phyloP scores from a whole-genome alignment of 2,888 invertebrate species.

The Stramonita haemastoma region DNA sequence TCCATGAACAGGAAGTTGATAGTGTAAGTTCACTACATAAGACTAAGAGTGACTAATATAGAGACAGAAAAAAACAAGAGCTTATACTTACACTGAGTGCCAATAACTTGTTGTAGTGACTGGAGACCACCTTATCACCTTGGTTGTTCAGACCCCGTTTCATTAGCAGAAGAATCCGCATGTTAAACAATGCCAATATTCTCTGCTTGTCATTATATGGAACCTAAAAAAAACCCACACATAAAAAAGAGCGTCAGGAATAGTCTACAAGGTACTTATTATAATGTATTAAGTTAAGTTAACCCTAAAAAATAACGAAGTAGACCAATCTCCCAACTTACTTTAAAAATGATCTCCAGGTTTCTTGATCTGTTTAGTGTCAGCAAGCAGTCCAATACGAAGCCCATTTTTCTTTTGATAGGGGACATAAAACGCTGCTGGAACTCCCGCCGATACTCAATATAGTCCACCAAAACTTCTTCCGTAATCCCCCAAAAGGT shows the following conservation, averaged over 20 bases:
- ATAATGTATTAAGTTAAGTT: slow-evolving; percentile 8
- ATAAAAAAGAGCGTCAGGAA: too few species aligned
- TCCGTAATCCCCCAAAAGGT: not conserved
- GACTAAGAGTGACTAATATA: too few species aligned
- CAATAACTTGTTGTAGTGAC: slow-evolving; percentile 8
- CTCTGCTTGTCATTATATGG: not conserved
- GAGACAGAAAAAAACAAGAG: too few species aligned
- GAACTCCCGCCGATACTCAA: not conserved
- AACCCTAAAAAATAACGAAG: not conserved
- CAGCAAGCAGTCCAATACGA: too few species aligned
- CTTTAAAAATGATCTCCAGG: too few species aligned
- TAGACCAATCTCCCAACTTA: too few species aligned
- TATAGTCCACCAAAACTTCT: not conserved
- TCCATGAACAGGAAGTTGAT: too few species aligned
- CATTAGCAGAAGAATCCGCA: not conserved
- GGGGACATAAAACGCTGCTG: too few species aligned
- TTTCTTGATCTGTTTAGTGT: too few species aligned
- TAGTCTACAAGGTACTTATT: not conserved
- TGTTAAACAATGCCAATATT: too few species aligned
- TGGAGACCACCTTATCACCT: not conserved
- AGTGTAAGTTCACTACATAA: too few species aligned
- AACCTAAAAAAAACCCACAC: not conserved
- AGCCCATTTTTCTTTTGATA: too few species aligned
- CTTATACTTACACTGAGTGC: not conserved
- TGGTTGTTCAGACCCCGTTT: not conserved